phyloP scores from a whole-genome alignment of 2,113 vertebrate species.

The Mustelus asterias region DNA sequence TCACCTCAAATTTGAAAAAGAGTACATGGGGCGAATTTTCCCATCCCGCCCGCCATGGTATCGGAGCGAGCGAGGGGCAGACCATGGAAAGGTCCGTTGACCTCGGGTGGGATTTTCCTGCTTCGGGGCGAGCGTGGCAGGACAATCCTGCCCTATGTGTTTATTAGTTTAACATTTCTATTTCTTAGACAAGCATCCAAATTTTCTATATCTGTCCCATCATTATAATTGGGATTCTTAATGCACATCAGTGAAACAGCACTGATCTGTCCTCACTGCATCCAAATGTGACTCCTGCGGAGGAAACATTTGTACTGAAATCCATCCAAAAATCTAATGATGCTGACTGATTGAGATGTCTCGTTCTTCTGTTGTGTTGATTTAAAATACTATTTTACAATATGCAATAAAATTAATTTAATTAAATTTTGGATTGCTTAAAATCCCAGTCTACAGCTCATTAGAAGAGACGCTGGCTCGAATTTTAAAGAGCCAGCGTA shows the following conservation, averaged over 20 bases:
- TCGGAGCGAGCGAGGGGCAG: too few relatives aligned
- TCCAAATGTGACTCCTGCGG: background rate
- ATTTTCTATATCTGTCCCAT: background rate
- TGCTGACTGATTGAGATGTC: background rate
- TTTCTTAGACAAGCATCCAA: background rate
- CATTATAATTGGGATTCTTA: background rate
- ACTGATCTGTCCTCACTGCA: background rate
- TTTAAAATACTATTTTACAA: background rate
- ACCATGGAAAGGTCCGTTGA: too few relatives aligned
- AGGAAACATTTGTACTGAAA: background rate
- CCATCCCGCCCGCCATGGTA: too few relatives aligned
- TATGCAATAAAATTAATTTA: background rate
- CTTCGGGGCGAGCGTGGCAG: too few relatives aligned
- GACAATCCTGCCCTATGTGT: background rate
- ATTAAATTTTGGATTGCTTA: background rate
- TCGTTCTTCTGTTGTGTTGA: background rate
- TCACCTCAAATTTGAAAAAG: background rate
- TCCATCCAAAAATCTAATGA: background rate
- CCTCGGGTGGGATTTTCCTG: too few relatives aligned
- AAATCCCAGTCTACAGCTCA: background rate
- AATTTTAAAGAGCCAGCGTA: background rate
- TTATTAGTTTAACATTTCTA: background rate
- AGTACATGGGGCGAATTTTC: background rate
- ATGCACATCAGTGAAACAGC: background rate
- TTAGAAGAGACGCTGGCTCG: background rate